phyloP scores from a whole-genome alignment of 2,797 vertebrate species.

The Morelia viridis region DNA sequence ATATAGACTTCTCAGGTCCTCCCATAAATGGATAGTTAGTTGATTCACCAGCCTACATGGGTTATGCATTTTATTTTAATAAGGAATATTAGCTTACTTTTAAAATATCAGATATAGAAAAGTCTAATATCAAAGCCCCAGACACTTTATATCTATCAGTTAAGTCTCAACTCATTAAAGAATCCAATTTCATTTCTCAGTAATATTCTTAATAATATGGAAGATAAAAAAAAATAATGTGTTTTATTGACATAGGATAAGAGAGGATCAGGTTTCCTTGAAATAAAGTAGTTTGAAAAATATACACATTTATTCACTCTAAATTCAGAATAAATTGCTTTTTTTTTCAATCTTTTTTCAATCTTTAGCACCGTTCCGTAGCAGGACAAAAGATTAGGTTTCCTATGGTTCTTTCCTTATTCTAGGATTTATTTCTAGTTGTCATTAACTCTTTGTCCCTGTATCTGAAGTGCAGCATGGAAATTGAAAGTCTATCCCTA shows the following conservation, averaged over 20 bases:
- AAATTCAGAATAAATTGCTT: constrained; percentile 4
- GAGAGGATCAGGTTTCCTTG: neutral
- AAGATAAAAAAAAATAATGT: neutral
- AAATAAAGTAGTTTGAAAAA: neutral
- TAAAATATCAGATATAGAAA: neutral
- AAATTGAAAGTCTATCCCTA: constrained; percentile 24
- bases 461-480: neutral
- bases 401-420: constrained; percentile 29
- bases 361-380: constrained; percentile 16
- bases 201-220: neutral
- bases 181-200: neutral
- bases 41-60: neutral
- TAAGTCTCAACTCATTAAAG: neutral
- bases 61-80: neutral
- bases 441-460: constrained; percentile 7
- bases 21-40: neutral
- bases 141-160: neutral
- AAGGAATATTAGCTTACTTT: neutral
- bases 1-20: too few species aligned
- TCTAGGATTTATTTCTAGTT: neutral
- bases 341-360: neutral
- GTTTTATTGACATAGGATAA: neutral
- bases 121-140: neutral
- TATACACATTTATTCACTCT: neutral
- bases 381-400: neutral